Evolutionary conservation across 2,888 invertebrate species (phyloP).

Genomic region (Amorpha juglandis): DNA sequence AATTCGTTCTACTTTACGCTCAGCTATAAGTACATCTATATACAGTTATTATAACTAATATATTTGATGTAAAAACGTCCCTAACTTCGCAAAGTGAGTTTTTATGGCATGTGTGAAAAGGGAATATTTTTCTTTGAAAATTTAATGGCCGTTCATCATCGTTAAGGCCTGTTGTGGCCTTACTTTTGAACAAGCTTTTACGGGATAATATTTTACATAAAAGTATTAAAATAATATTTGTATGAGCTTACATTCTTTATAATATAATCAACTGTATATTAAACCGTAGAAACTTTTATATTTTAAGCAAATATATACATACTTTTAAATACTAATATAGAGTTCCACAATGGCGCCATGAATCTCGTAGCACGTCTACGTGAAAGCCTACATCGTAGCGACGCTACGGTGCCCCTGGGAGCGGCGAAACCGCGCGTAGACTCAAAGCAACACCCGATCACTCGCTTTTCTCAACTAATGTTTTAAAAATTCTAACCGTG

Average conservation of each 20-base stretch:
- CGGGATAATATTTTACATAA: background rate
- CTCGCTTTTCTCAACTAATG: slow-evolving; percentile 7
- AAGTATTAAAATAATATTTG: no score
- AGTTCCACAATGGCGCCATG: slow-evolving; percentile 13
- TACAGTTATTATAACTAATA: no score
- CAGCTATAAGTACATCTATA: no score
- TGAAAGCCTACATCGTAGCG: slow-evolving; percentile 33
- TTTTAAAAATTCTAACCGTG: background rate
- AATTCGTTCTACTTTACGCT: no score
- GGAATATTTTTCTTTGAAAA: background rate
- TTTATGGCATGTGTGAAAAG: background rate
- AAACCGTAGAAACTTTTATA: no score
- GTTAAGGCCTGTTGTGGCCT: background rate
- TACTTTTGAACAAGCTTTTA: background rate
- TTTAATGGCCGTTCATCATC: background rate
- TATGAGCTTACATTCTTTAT: no score
- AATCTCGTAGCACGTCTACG: slow-evolving; percentile 28
- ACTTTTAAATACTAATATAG: background rate
- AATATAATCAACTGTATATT: no score
- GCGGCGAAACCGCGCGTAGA: slow-evolving; percentile 13
- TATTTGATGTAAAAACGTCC: no score
- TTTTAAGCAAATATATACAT: no score
- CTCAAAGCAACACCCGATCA: slow-evolving; percentile 12
- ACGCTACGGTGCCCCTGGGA: slow-evolving; percentile 34
- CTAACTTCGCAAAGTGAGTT: background rate